Evolutionary conservation across 2,113 vertebrate species (phyloP).

Genomic region (Gopherus evgoodei): DNA sequence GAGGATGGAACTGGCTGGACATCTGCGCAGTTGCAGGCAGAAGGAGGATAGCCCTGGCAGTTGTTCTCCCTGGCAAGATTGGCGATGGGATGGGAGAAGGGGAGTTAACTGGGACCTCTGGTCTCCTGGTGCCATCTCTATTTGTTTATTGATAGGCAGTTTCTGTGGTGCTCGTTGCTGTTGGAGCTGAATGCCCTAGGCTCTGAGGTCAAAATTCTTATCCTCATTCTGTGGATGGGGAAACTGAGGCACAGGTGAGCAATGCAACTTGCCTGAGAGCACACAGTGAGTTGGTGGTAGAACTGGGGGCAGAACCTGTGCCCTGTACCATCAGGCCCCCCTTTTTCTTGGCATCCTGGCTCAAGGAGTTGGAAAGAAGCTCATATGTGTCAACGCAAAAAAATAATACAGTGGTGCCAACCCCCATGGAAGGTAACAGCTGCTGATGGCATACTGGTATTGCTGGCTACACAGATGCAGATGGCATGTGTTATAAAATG

Average conservation of each 20-base stretch:
- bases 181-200: conserved; percentile 39
- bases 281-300: not conserved
- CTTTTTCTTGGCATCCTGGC: not conserved
- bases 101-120: conserved; percentile 37
- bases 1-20: conserved; percentile 60
- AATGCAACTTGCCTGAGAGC: not conserved
- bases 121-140: conserved; percentile 40
- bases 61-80: conserved; percentile 17
- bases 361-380: not conserved
- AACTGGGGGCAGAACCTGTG: not conserved
- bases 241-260: conserved; percentile 65
- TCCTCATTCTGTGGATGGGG: conserved; percentile 63
- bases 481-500: not conserved
- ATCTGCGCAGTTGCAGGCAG: conserved; percentile 25
- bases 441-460: not conserved
- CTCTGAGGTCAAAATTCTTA: conserved; percentile 67
- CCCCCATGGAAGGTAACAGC: not conserved
- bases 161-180: conserved; percentile 61
- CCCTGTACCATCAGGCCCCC: not conserved
- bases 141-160: conserved; percentile 32
- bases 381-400: not conserved
- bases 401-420: accelerated
- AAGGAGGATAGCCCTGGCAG: not conserved
- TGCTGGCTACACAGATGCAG: accelerated
- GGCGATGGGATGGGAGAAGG: not conserved